Conservation (phyloP, 2,888 invertebrate species). For the Caenorhabditis afra region DNA sequence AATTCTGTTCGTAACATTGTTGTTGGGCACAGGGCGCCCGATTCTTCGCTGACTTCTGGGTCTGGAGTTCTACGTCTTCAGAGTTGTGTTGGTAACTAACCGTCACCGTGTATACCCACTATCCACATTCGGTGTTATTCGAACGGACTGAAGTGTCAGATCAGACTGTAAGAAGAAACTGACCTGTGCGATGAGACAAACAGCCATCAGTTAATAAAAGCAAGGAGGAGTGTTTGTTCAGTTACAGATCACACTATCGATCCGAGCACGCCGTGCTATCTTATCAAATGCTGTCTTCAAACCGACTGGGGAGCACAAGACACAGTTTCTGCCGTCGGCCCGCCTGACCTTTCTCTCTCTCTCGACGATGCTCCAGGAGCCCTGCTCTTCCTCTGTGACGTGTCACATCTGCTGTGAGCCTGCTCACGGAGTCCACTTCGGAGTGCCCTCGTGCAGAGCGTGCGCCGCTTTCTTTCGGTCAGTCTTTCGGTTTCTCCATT, state of each 20-base stretch:
- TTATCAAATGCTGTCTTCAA: slow-evolving; percentile 51
- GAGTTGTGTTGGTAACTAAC: too few relatives aligned
- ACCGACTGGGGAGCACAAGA: slow-evolving; percentile 47
- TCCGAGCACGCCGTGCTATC: slow-evolving; percentile 40
- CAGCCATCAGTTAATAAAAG: slow-evolving; percentile 1
- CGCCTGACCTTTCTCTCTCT: slow-evolving; percentile 15
- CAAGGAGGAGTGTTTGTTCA: slow-evolving; percentile 26
- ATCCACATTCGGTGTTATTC: too few relatives aligned
- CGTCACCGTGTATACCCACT: too few relatives aligned
- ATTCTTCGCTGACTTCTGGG: too few relatives aligned
- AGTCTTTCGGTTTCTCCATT: too few relatives aligned
- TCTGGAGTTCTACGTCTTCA: too few relatives aligned
- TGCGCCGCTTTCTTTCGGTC: slow-evolving; percentile 68
- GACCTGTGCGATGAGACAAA: slow-evolving; percentile 15
- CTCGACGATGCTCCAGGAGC: slow-evolving; percentile 27
- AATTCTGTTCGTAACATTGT: too few relatives aligned
- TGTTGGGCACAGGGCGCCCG: too few relatives aligned
- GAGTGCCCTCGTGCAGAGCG: slow-evolving; percentile 62
- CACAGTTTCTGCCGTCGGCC: slow-evolving; percentile 32
- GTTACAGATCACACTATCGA: slow-evolving; percentile 50
- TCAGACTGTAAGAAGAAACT: too few relatives aligned
- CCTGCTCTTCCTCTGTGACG: slow-evolving; percentile 22
- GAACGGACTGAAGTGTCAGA: too few relatives aligned
- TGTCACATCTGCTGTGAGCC: slow-evolving; percentile 59
- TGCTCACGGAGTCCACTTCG: slow-evolving; percentile 65